These are phyloP conservation scores for Callosobruchus maculatus DNA, from an alignment of 2,888 invertebrate species.

Conservation along the genomic window DNA sequence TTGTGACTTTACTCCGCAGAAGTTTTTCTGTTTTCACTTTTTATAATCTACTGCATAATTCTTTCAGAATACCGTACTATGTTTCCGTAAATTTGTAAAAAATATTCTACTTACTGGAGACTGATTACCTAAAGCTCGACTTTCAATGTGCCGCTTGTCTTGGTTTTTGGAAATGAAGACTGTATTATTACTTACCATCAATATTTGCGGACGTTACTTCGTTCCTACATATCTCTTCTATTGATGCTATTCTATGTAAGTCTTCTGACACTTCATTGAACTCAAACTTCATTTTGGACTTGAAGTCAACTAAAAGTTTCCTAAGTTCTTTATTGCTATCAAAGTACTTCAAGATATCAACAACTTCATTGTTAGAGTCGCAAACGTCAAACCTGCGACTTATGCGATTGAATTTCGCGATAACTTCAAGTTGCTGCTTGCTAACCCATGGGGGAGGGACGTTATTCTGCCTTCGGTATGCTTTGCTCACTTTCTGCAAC, in stretches of 20 bases:
- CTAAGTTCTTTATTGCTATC: conserved; percentile 16
- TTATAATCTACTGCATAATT: too few species aligned
- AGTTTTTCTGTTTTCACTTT: too few species aligned
- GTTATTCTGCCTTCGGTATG: conserved; percentile 35
- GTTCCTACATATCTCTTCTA: conserved; percentile 17
- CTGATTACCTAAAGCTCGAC: too few species aligned
- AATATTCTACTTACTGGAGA: too few species aligned
- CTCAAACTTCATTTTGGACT: conserved; percentile 26
- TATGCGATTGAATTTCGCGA: conserved; percentile 25
- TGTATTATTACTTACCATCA: background rate
- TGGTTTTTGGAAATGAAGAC: too few species aligned
- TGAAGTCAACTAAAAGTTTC: conserved; percentile 27
- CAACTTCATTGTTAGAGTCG: conserved; percentile 21
- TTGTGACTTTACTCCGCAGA: too few species aligned
- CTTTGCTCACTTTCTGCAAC: conserved; percentile 38
- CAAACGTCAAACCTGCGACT: conserved; percentile 27
- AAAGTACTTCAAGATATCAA: conserved; percentile 22
- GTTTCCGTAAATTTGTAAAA: too few species aligned
- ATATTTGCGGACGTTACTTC: background rate
- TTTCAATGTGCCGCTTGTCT: too few species aligned
- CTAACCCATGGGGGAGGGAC: conserved; percentile 39
- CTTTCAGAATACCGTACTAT: too few species aligned
- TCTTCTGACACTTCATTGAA: conserved; percentile 26
- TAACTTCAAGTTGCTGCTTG: conserved; percentile 30
- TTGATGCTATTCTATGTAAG: conserved; percentile 1